These are phyloP conservation scores for Vicugna pacos DNA, from an alignment of 2,113 vertebrate species.

Conservation along the genomic window DNA sequence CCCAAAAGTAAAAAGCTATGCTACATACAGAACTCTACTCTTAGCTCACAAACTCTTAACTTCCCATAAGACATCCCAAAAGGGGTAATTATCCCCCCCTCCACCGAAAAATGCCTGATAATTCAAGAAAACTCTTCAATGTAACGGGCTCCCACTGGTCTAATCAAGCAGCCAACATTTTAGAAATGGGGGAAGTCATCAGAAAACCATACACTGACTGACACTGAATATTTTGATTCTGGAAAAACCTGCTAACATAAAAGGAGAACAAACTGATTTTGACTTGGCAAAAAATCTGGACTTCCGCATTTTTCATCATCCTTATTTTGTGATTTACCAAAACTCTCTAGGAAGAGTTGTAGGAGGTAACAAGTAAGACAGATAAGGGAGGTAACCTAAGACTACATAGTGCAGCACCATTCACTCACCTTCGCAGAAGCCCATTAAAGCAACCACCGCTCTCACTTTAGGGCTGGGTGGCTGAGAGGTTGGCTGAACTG, in stretches of 20 bases:
- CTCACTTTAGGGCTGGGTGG: not conserved
- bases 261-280: not conserved
- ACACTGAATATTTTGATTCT: not conserved
- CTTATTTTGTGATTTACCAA: constrained; percentile 33
- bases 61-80: not conserved
- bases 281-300: not conserved
- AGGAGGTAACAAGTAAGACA: not conserved
- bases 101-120: not conserved
- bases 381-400: not conserved
- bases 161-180: constrained; percentile 26
- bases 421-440: not conserved
- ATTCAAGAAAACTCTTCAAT: not conserved
- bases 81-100: not conserved
- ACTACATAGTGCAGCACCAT: not conserved
- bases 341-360: not conserved
- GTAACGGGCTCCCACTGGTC: not conserved
- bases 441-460: not conserved
- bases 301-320: not conserved
- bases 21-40: not conserved
- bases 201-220: constrained; percentile 32
- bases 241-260: not conserved
- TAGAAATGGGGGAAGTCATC: not conserved
- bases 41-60: not conserved
- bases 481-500: not conserved
- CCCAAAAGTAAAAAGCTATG: not conserved